Percentiles rank a stretch among this genome's conserved stretches.
phyloP scores from a whole-genome alignment of 2,113 vertebrate species.

The Vimba vimba region DNA sequence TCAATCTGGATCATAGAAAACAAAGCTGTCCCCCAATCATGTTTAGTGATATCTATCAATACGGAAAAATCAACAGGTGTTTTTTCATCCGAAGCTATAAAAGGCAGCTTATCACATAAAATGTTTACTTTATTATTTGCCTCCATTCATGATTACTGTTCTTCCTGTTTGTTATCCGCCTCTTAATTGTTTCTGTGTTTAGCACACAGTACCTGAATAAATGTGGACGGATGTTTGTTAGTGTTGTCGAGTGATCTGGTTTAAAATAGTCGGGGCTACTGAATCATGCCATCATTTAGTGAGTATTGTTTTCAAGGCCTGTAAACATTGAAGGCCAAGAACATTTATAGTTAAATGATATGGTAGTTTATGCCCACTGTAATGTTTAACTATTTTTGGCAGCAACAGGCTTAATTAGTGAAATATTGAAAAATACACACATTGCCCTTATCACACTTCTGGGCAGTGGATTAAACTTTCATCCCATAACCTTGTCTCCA shows the following conservation, averaged over 20 bases:
- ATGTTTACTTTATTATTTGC: conserved; percentile 64
- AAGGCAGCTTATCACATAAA: conserved; percentile 55
- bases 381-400: neutral
- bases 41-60: conserved; percentile 49
- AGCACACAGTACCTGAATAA: conserved; percentile 55
- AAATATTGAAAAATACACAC: conserved; percentile 39
- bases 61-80: conserved; percentile 68
- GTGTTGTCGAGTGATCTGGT: conserved; percentile 62
- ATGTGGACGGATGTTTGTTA: conserved; percentile 72
- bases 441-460: neutral
- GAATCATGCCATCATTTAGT: neutral
- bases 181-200: conserved; percentile 64
- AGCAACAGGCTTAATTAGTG: conserved; percentile 31
- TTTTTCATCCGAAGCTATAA: conserved; percentile 60
- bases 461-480: neutral
- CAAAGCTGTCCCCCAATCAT: conserved; percentile 39
- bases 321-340: neutral
- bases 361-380: neutral
- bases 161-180: conserved; percentile 76
- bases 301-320: neutral
- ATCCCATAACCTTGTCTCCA: neutral
- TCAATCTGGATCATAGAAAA: conserved; percentile 17
- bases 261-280: conserved; percentile 32
- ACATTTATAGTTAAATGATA: neutral
- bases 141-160: conserved; percentile 66